Base-by-base conservation (phyloP, 2,888 invertebrate genomes). In the Laspeyria flexula region DNA sequence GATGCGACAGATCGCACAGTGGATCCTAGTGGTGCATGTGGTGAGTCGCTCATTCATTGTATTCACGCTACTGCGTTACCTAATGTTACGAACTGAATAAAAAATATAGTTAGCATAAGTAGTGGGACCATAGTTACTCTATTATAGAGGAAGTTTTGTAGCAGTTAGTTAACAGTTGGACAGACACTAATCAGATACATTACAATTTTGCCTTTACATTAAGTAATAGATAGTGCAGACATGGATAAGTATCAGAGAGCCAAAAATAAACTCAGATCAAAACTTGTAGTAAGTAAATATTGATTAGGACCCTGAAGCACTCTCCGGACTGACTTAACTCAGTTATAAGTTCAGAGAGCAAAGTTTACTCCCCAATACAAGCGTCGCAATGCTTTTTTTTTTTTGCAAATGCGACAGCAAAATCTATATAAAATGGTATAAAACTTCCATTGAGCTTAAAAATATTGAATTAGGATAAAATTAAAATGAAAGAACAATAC, bases 21-120 rank as follows among this genome's bases (percentile, higher is more conserved):
- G 90, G 87, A 90, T 92, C 70, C 78, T 92, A 52, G 82, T 91
- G 54, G 88, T 86, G 69, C 92, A 92, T 86, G 88, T 90, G 90
- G 92, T 92, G 71, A 90, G 91, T 86, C 69, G 23, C 43, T 42
- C 34, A 43, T 49, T 58, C 40, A 62, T 44, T 55, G 47, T 34
- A 55, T 58, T 57, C 25, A 56, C 1, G 40, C 25, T 23, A 15
- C 43, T 18, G 25, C 23, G 29, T 53, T 60, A 71, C 53, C 43
- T 56, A 55, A 51, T 50, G 30, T 43, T n/a, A n/a, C n/a, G n/a
- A n/a, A n/a, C n/a, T n/a, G n/a, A n/a, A n/a, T n/a, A n/a, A n/a
- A n/a, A n/a, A n/a, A n/a, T n/a, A n/a, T n/a, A n/a, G n/a, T n/a
- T n/a, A n/a, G n/a, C n/a, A n/a, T n/a, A n/a, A n/a, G n/a, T n/a